Percentiles rank a stretch among this genome's conserved stretches.
Conservation (phyloP, 2,888 invertebrate genomes). For the Linnaemya tessellans region DNA sequence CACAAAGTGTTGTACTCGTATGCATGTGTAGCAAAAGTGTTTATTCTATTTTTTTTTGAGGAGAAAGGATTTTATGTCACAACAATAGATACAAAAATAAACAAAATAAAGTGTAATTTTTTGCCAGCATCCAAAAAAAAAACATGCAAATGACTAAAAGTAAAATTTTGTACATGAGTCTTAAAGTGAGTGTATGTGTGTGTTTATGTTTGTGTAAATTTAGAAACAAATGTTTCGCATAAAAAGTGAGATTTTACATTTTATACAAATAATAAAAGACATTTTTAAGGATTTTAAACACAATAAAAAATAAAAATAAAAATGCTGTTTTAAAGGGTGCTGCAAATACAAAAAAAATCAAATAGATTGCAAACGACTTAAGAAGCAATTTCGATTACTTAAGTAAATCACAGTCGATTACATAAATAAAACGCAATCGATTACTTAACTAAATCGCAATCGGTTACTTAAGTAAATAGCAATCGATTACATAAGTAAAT, state of each 20-base stretch:
- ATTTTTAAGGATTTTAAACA: neutral
- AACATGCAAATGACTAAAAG: neutral
- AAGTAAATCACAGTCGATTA: no score
- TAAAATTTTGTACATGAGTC: neutral
- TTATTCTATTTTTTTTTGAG: neutral
- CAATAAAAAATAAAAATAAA: neutral
- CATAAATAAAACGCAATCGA: no score
- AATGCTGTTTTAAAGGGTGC: no score
- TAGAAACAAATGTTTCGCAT: conserved; percentile 1
- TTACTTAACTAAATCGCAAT: no score
- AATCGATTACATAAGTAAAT: no score
- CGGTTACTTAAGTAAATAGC: no score
- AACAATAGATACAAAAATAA: neutral
- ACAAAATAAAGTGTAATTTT: neutral
- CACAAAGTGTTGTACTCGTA: neutral
- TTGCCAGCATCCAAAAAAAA: neutral
- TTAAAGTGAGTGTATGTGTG: neutral
- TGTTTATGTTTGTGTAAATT: neutral
- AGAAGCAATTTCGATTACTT: no score
- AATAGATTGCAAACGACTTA: no score
- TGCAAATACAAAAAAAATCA: no score
- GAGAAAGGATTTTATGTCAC: conserved; percentile 1
- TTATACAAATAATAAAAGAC: neutral
- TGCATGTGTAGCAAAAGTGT: neutral
- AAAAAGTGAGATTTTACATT: neutral